phyloP scores from a whole-genome alignment of 2,888 invertebrate species.

The Drosophila recens region DNA sequence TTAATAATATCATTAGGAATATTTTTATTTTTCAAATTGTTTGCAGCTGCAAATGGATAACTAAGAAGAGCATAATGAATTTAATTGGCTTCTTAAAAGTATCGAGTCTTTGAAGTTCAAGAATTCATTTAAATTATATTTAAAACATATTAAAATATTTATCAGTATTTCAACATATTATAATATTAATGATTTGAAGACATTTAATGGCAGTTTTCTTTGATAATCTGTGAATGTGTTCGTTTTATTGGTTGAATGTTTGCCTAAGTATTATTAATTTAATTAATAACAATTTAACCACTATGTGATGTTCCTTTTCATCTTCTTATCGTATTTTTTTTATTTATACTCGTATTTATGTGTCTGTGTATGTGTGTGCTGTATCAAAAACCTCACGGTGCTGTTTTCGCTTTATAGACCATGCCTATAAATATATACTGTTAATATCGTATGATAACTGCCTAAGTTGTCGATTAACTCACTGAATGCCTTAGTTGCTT shows the following conservation, averaged over 20 bases:
- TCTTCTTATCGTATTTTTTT: constrained; percentile 35
- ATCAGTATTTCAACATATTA: not conserved
- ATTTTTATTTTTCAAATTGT: constrained; percentile 18
- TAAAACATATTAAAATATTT: constrained; percentile 26
- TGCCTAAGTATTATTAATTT: constrained; percentile 33
- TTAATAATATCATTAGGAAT: constrained; percentile 67
- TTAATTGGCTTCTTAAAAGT: constrained; percentile 27
- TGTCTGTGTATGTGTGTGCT: constrained; percentile 39
- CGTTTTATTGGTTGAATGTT: constrained; percentile 41
- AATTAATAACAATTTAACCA: constrained; percentile 72
- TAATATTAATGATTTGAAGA: constrained; percentile 42
- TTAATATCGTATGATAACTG: constrained; percentile 44
- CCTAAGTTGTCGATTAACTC: constrained; percentile 33
- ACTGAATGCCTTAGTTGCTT: constrained; percentile 41
- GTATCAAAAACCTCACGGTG: constrained; percentile 45
- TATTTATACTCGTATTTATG: constrained; percentile 6
- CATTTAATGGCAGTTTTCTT: constrained; percentile 69
- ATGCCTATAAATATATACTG: constrained; percentile 22
- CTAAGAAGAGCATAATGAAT: not conserved
- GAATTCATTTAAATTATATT: constrained; percentile 9
- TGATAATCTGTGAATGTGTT: constrained; percentile 45
- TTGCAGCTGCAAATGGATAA: constrained; percentile 53
- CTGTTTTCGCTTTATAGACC: constrained; percentile 16
- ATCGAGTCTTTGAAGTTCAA: constrained; percentile 36
- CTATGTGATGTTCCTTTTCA: constrained; percentile 59